Conservation (phyloP, 2,113 vertebrate species). For the Ginglymostoma cirratum region DNA sequence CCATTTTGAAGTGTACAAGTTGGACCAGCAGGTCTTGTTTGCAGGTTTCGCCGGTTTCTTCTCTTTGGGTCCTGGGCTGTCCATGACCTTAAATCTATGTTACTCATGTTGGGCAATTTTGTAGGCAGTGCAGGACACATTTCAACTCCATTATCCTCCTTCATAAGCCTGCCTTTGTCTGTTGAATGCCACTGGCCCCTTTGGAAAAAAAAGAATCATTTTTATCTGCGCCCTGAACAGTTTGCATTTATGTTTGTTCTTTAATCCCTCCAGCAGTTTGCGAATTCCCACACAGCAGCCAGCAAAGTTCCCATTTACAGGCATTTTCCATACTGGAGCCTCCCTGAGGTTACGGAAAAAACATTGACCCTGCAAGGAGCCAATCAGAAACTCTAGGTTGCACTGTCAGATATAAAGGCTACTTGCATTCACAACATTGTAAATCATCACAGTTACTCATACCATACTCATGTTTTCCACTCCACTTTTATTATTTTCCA, state of each 20-base stretch:
- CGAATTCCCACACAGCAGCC: neutral
- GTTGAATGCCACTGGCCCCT: neutral
- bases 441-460: neutral
- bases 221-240: neutral
- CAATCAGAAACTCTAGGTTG: conserved; percentile 23
- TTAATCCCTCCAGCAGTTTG: neutral
- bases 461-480: neutral
- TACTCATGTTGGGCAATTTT: neutral
- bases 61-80: no score
- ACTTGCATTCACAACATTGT: neutral
- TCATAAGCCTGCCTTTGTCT: neutral
- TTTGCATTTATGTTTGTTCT: neutral
- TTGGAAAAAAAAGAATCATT: neutral
- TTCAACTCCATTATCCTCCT: neutral
- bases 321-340: conserved; percentile 6
- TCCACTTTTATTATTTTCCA: neutral
- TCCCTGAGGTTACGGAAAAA: conserved; percentile 6
- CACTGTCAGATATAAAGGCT: neutral
- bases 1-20: no score
- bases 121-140: neutral
- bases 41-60: no score
- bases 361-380: neutral
- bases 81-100: no score
- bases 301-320: conserved; percentile 15
- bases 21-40: no score